Conservation (phyloP, 2,113 vertebrate genomes). For the Mustela nigripes region DNA sequence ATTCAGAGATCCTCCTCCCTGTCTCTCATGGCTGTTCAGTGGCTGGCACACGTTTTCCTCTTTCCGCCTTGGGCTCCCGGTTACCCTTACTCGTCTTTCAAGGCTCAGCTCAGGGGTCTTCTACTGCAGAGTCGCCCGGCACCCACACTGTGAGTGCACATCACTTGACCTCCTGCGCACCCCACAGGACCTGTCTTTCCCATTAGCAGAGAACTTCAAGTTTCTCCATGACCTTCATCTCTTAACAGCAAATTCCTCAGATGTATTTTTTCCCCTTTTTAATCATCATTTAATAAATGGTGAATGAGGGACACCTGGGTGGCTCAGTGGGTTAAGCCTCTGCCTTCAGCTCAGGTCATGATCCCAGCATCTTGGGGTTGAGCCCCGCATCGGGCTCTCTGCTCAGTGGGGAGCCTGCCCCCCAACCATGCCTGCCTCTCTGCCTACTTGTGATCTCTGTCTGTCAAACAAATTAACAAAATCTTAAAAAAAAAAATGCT, state of each 20-base stretch:
- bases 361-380: no score
- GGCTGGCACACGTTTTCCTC: background rate
- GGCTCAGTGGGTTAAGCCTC: no score
- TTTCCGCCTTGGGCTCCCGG: background rate
- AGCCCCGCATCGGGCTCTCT: no score
- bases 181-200: background rate
- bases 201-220: background rate
- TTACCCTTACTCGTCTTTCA: background rate
- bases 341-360: no score
- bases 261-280: background rate
- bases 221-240: background rate
- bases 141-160: rapidly evolving
- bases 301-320: background rate
- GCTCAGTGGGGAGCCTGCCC: no score
- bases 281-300: background rate
- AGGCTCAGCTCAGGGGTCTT: background rate
- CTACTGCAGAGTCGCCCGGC: background rate
- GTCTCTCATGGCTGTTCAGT: rapidly evolving
- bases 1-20: rapidly evolving
- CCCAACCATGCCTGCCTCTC: no score
- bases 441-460: no score
- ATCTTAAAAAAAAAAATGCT: background rate
- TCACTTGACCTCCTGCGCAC: rapidly evolving
- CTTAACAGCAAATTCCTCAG: background rate
- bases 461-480: no score